Evolutionary conservation across 2,888 invertebrate species (phyloP), one percentile per base, ranked within the genome.

Genomic region (Callyntrura sp.): DNA sequence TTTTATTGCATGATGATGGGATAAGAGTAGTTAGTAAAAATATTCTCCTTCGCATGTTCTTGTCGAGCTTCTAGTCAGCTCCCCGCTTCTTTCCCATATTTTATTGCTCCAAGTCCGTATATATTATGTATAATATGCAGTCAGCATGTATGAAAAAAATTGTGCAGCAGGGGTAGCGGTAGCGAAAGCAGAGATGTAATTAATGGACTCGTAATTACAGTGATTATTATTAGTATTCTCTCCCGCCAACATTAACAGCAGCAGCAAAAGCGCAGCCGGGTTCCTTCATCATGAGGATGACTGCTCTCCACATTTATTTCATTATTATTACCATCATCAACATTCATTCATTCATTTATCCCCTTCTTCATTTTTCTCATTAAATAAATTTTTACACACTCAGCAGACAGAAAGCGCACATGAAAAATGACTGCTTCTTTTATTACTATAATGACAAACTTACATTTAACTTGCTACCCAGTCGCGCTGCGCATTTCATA

Each of bases 161-260:
- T n/a, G n/a, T n/a, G n/a, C n/a, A n/a, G n/a, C n/a, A n/a, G n/a
- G n/a, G n/a, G n/a, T n/a, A n/a, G n/a, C n/a, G n/a, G n/a, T n/a
- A n/a, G n/a, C n/a, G n/a, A n/a, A n/a, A n/a, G n/a, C 14, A 60
- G 20, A 5, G 35, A 45, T 14, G 70, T 83, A 83, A 83, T 83
- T 83, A 83, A 83, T 83, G 83, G 83, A 68, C 68, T 51, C 25
- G 25, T 83, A 83, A 83, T 83, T 83, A 83, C 83, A 68, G 68
- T 83, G 83, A 68, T 83, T 83, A 82, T 65, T 65, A 70, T 83
- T 83, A 68, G 48, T 28, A 45, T 28, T 83, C 83, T 45, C 35
- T 45, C n/a, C 81, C 78, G n/a, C n/a, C 57, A 0, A 17, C 48
- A 76, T 6, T 8, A 25, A n/a, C 0, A 78, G 12, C 78, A 55